A percentile compares a stretch with the other conserved stretches of the same genome.
Evolutionary conservation across 2,113 vertebrate genomes (phyloP).

Genomic region (Charadrius vociferus): DNA sequence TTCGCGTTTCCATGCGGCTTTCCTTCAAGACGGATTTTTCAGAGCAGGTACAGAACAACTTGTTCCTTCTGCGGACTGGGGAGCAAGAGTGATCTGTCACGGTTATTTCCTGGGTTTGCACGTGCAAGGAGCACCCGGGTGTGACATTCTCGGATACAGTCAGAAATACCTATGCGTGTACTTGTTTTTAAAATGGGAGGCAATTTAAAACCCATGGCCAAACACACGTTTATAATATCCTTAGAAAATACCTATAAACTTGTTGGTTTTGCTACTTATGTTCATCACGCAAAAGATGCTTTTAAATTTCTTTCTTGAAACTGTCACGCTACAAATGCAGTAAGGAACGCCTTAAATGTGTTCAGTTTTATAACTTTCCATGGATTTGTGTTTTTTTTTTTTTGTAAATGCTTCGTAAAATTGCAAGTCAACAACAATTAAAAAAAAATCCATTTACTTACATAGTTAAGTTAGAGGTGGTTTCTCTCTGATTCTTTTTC

Average conservation of each 20-base stretch:
- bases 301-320: background rate
- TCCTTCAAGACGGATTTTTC: background rate
- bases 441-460: background rate
- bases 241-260: background rate
- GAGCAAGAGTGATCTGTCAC: background rate
- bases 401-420: background rate
- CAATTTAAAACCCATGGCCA: background rate
- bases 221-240: background rate
- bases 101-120: background rate
- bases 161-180: rapidly evolving
- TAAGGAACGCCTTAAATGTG: background rate
- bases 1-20: background rate
- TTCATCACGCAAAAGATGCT: background rate
- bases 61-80: background rate
- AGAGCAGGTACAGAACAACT: background rate
- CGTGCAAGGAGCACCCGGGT: background rate
- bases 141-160: rapidly evolving
- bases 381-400: background rate
- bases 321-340: background rate
- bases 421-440: background rate
- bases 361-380: background rate
- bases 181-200: background rate
- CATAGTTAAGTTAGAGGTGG: background rate
- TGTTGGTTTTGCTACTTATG: background rate
- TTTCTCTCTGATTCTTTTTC: background rate